Evolutionary conservation across 2,113 vertebrate genomes (phyloP), one percentile per base, ranked within the genome.

Genomic region (Melospiza georgiana): DNA sequence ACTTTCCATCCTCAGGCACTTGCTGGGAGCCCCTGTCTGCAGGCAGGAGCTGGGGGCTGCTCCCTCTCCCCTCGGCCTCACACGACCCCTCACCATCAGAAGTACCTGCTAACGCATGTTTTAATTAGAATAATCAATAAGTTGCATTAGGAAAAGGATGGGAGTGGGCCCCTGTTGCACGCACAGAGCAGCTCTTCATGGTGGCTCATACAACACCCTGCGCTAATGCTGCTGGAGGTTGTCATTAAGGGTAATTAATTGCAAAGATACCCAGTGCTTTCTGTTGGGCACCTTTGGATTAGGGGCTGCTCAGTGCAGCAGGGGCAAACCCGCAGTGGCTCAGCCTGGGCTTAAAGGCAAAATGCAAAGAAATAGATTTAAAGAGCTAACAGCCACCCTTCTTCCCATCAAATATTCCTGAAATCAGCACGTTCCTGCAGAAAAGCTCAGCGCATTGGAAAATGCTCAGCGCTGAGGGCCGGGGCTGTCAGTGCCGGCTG

Each of bases 191-290:
- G 66, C 55, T 62, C 30, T 73, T 92, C 1, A 0, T 18, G 41
- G 61, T 52, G 30, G 23, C n/a, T 88, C 6, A 0, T 48, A 10
- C 27, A 31, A 17, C 25, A 33, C 48, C n/a, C 41, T 49, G 59
- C n/a, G 7, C 25, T 23, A 71, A 19, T 71, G 79, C 69, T 71
- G 62, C 67, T 68, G 72, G 49, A 84, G 39, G 59, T 52, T 48
- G 14, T 93, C 30, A 20, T 93, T 95, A 89, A 39, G 41, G 28
- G 41, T 43, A 59, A 91, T 89, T 95, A 94, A 84, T 86, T 68
- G 30, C 67, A 25, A 51, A 82, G 62, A 46, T 15, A 51, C 23
- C 39, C 33, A 16, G 49, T 1, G 4, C 44, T 73, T 76, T 67
- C 58, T 3, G 1, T 5, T 15, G 46, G 82, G 30, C 16, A 21